Evolutionary conservation across 2,888 invertebrate genomes (phyloP).

Genomic region (Eremobia ochroleuca): DNA sequence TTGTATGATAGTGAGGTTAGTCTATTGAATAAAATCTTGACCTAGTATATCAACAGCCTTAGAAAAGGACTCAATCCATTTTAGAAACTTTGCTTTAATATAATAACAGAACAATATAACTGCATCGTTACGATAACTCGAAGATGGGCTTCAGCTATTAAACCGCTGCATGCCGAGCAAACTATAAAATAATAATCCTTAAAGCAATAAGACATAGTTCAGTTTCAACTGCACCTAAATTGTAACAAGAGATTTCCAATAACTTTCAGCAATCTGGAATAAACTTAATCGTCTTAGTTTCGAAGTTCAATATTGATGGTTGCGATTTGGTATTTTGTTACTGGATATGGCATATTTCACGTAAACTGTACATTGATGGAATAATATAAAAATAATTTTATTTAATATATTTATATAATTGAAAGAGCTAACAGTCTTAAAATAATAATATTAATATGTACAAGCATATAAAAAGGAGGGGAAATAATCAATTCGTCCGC

Average conservation of each 20-base stretch:
- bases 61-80: neutral
- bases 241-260: neutral
- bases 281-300: neutral
- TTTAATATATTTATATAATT: too few relatives aligned
- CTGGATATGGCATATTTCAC: neutral
- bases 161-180: neutral
- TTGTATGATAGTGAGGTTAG: neutral
- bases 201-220: neutral
- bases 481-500: too few relatives aligned
- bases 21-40: neutral
- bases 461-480: too few relatives aligned
- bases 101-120: neutral
- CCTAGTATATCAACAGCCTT: neutral
- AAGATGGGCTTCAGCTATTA: neutral
- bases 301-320: neutral
- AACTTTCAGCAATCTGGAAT: conserved; percentile 6
- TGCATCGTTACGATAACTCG: neutral
- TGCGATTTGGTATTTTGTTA: neutral
- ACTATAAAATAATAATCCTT: neutral
- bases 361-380: neutral
- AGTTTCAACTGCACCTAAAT: conserved; percentile 11
- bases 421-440: too few relatives aligned
- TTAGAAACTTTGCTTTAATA: neutral
- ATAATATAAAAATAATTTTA: too few relatives aligned
- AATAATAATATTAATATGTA: too few relatives aligned